Evolutionary conservation across 2,888 invertebrate genomes (phyloP).

Genomic region (Miltochrista miniata): DNA sequence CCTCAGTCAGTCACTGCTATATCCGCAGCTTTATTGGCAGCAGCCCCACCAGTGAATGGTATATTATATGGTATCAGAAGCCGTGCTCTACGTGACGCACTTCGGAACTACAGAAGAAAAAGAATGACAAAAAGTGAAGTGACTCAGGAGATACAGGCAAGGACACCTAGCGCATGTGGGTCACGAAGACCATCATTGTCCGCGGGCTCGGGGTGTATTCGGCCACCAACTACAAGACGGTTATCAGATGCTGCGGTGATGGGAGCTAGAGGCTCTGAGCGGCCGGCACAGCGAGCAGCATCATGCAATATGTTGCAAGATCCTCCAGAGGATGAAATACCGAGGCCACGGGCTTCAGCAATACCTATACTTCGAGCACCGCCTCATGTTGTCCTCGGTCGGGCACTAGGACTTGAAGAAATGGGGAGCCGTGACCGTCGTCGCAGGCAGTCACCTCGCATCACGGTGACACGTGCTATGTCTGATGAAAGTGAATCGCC

Average conservation of each 20-base stretch:
- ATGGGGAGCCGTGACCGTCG: conserved; percentile 60
- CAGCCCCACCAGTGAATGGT: conserved; percentile 89
- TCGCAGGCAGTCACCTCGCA: conserved; percentile 85
- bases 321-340: conserved; percentile 74
- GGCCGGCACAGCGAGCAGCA: conserved; percentile 84
- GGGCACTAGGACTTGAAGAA: conserved; percentile 82
- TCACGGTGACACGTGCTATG: conserved; percentile 88
- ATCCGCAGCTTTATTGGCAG: conserved; percentile 86
- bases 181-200: conserved; percentile 89
- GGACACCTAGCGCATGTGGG: conserved; percentile 91
- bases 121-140: conserved; percentile 91
- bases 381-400: conserved; percentile 84
- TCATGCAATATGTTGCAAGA: conserved; percentile 89
- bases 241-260: conserved; percentile 75
- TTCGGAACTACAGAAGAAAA: conserved; percentile 91
- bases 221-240: conserved; percentile 71
- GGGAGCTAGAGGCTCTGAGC: conserved; percentile 67
- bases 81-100: conserved; percentile 87
- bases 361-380: conserved; percentile 80
- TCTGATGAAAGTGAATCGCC: conserved; percentile 88
- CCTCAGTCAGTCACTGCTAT: conserved; percentile 80
- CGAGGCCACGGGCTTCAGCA: conserved; percentile 65
- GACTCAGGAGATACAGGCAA: conserved; percentile 91
- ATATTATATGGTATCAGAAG: conserved; percentile 91
- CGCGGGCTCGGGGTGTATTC: conserved; percentile 75